Evolutionary conservation across 2,888 invertebrate genomes (phyloP), one percentile per base, ranked within the genome.

Genomic region (Pyrrhosoma nymphula): DNA sequence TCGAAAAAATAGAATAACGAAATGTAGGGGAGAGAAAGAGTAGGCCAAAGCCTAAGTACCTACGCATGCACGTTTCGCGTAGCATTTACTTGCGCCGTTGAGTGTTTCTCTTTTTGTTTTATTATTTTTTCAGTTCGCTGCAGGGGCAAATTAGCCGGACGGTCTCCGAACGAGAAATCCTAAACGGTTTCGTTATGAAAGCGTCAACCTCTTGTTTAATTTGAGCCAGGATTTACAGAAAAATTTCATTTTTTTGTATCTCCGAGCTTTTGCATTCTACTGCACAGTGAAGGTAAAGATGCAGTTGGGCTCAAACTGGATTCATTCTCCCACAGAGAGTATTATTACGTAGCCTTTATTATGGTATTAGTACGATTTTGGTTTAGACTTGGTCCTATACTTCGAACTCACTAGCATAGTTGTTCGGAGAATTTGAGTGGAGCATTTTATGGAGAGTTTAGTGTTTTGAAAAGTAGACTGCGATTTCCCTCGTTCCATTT

Each of bases 141-240:
- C 35, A 35, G 82, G 16, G 82, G 35, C n/a, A 82, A 82, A 82
- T 82, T 82, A 82, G 82, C 82, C 82, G 82, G 82, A 82, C 82
- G 82, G 82, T 82, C 82, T 82, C 30, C 82, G 35, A 82, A 35
- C 35, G 82, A 12, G 82, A 82, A 82, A 82, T 82, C 82, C 82
- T 82, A 35, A 82, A 82, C 82, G 35, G 35, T n/a, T 82, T 14
- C 82, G 35, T 35, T 14, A 82, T 82, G 82, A 82, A 82, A 82
- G 35, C 82, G 30, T 82, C 82, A 82, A 82, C 30, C 82, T 35
- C 16, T 60, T 82, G 82, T 82, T 82, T 35, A 82, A 82, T 82
- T 82, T 30, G 82, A 82, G 35, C 35, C 16, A 35, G 82, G 35
- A 82, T 82, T 82, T 82, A 82, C 35, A 18, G 82, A 35, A 30